A percentile compares a stretch with the other conserved stretches of the same genome.
These are phyloP conservation scores for Dendrolimus houi DNA, from an alignment of 2,888 invertebrate genomes.

Conservation along the genomic window DNA sequence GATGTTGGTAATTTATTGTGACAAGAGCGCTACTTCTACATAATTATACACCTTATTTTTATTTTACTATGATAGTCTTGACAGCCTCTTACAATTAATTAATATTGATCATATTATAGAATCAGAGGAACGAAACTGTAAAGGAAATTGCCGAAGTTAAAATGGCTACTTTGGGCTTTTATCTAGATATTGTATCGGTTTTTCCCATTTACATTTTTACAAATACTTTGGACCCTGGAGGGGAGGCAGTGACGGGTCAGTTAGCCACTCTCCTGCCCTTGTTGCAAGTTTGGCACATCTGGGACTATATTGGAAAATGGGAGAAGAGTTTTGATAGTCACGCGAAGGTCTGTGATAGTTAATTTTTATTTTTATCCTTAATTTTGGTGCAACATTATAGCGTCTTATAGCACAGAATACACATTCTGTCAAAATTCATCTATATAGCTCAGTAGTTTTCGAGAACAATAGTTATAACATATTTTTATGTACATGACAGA, in stretches of 20 bases:
- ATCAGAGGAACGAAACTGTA: conserved; percentile 45
- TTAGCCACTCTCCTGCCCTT: conserved; percentile 44
- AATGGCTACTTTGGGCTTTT: conserved; percentile 59
- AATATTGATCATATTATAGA: conserved; percentile 24
- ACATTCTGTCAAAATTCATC: too few relatives aligned
- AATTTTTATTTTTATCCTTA: too few relatives aligned
- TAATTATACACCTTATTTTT: too few relatives aligned
- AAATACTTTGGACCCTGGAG: conserved; percentile 46
- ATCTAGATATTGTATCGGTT: conserved; percentile 58
- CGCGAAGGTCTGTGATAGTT: conserved; percentile 32
- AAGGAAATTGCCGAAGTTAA: conserved; percentile 60
- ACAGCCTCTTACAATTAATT: too few relatives aligned
- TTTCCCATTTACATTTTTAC: conserved; percentile 59
- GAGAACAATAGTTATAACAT: too few relatives aligned
- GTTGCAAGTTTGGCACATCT: conserved; percentile 63
- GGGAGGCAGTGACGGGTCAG: conserved; percentile 39
- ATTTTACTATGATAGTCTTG: too few relatives aligned
- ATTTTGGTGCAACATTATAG: too few relatives aligned
- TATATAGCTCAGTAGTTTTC: too few relatives aligned
- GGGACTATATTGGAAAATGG: conserved; percentile 54
- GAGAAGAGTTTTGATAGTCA: conserved; percentile 41
- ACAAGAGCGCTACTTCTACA: too few relatives aligned
- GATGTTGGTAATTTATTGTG: too few relatives aligned
- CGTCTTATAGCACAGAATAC: too few relatives aligned
- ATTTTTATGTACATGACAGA: too few relatives aligned